A percentile compares a stretch with the other conserved stretches of the same genome.
Conservation (phyloP, 1,140 invertebrate species). For the Lucilia cuprina region DNA sequence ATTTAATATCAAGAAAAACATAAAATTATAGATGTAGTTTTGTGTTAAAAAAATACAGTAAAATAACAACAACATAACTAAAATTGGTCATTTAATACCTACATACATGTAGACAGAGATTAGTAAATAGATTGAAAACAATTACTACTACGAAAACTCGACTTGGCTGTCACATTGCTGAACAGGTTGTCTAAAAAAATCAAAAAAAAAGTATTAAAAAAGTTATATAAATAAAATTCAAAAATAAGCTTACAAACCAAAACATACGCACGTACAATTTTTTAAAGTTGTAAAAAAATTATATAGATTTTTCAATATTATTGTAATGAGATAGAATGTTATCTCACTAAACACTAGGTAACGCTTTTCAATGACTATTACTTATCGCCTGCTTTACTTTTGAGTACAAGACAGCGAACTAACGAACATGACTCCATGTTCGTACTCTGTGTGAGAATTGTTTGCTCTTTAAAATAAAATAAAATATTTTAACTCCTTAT, state of each 20-base stretch:
- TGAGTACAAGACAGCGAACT: too few relatives aligned
- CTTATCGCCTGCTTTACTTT: too few relatives aligned
- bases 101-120: neutral
- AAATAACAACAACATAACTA: neutral
- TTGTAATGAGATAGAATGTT: neutral
- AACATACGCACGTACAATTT: neutral
- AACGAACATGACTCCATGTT: too few relatives aligned
- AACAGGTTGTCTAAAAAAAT: neutral
- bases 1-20: neutral
- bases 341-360: too few relatives aligned
- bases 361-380: too few relatives aligned
- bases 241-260: neutral
- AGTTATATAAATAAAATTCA: neutral
- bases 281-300: neutral
- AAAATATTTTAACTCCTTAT: too few relatives aligned
- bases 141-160: neutral
- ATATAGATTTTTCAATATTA: neutral
- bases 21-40: neutral
- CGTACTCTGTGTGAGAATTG: too few relatives aligned
- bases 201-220: neutral
- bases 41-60: neutral
- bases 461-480: too few relatives aligned
- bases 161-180: neutral
- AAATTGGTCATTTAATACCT: neutral
- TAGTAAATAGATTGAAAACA: neutral